Evolutionary conservation across 2,888 invertebrate species (phyloP).

Genomic region (Diabrotica balteata): DNA sequence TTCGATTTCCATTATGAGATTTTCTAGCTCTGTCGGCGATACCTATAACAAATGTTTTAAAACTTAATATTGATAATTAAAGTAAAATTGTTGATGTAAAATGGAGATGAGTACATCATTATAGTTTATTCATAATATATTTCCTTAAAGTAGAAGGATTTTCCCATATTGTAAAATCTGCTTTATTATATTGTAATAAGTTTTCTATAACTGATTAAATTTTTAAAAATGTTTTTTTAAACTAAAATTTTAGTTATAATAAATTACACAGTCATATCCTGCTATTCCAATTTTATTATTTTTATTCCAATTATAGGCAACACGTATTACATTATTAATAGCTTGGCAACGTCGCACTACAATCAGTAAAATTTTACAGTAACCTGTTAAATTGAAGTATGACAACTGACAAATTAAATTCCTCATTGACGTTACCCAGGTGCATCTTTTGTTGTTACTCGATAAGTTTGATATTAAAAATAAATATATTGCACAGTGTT

Average conservation of each 20-base stretch:
- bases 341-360: not conserved
- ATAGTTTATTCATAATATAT: too few species aligned
- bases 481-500: constrained; percentile 25
- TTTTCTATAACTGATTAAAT: too few species aligned
- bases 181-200: too few species aligned
- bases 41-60: constrained; percentile 64
- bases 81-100: too few species aligned
- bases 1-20: constrained; percentile 73
- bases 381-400: not conserved
- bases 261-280: too few species aligned
- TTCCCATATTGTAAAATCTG: too few species aligned
- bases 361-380: not conserved
- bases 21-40: constrained; percentile 85
- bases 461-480: constrained; percentile 12
- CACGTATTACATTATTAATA: constrained; percentile 1
- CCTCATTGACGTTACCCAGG: constrained; percentile 1
- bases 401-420: not conserved
- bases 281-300: not conserved
- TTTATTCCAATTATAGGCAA: not conserved
- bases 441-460: constrained; percentile 37
- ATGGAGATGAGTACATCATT: too few species aligned
- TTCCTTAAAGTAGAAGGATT: too few species aligned
- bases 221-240: too few species aligned
- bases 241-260: too few species aligned
- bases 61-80: too few species aligned